phyloP scores from a whole-genome alignment of 2,797 vertebrate species.

The Esox lucius region DNA sequence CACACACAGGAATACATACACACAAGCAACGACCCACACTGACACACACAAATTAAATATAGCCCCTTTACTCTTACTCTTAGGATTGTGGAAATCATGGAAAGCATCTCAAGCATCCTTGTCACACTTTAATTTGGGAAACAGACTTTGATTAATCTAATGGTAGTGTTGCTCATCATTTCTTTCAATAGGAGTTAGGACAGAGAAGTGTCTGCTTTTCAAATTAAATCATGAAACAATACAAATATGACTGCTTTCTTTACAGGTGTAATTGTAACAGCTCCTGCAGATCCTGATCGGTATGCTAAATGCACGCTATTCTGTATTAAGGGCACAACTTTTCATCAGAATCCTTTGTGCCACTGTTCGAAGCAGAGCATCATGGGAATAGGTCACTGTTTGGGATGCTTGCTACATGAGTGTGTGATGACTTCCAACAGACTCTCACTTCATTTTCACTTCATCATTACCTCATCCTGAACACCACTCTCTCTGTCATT shows the following conservation, averaged over 20 bases:
- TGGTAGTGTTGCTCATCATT: background rate
- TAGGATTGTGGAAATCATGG: background rate
- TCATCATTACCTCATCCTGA: background rate
- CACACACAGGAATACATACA: background rate
- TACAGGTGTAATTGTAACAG: background rate
- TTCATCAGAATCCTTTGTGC: background rate
- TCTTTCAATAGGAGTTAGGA: background rate
- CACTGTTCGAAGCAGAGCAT: background rate
- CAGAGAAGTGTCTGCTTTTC: background rate
- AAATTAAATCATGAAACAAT: background rate
- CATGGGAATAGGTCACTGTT: background rate
- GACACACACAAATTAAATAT: background rate
- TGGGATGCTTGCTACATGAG: background rate
- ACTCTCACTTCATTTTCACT: background rate
- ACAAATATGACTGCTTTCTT: background rate
- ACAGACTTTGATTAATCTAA: slow-evolving; percentile 1
- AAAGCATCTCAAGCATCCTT: background rate
- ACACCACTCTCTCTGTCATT: background rate
- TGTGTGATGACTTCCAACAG: slow-evolving; percentile 33
- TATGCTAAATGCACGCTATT: background rate
- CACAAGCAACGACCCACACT: background rate
- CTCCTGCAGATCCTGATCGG: background rate
- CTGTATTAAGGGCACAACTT: background rate
- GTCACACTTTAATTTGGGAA: slow-evolving; percentile 3
- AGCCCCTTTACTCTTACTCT: background rate